These are phyloP conservation scores for Epinotia bilunana DNA, from an alignment of 2,888 invertebrate genomes.

Conservation along the genomic window DNA sequence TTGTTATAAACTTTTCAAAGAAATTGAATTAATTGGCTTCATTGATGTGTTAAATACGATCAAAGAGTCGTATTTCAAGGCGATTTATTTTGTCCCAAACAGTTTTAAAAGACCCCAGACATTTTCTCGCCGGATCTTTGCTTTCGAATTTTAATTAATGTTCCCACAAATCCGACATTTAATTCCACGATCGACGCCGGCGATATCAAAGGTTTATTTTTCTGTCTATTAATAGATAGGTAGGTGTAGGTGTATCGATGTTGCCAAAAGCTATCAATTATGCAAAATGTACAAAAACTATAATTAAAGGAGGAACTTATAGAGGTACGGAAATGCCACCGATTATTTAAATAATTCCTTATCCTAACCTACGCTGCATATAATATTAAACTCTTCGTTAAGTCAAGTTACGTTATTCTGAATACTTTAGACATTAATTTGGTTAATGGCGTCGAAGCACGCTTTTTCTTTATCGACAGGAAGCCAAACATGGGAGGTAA, in stretches of 20 bases:
- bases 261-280: constrained; percentile 59
- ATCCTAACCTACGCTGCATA: constrained; percentile 29
- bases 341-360: constrained; percentile 48
- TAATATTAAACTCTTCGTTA: constrained; percentile 21
- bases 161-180: constrained; percentile 14
- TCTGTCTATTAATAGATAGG: constrained; percentile 46
- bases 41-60: constrained; percentile 36
- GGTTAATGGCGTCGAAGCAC: constrained; percentile 47
- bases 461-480: constrained; percentile 61
- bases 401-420: constrained; percentile 23
- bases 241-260: constrained; percentile 49
- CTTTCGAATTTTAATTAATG: constrained; percentile 28
- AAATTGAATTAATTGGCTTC: constrained; percentile 13
- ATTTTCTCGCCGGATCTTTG: constrained; percentile 12
- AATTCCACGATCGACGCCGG: constrained; percentile 48
- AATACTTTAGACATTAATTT: constrained; percentile 38
- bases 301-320: constrained; percentile 55
- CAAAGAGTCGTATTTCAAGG: constrained; percentile 14
- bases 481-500: constrained; percentile 50
- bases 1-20: constrained; percentile 13
- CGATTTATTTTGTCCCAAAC: constrained; percentile 21
- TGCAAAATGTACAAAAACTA: constrained; percentile 61
- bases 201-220: constrained; percentile 57
- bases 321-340: constrained; percentile 65
- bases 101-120: constrained; percentile 11